Conservation (phyloP, 2,797 vertebrate species). For the Falco columbarius region DNA sequence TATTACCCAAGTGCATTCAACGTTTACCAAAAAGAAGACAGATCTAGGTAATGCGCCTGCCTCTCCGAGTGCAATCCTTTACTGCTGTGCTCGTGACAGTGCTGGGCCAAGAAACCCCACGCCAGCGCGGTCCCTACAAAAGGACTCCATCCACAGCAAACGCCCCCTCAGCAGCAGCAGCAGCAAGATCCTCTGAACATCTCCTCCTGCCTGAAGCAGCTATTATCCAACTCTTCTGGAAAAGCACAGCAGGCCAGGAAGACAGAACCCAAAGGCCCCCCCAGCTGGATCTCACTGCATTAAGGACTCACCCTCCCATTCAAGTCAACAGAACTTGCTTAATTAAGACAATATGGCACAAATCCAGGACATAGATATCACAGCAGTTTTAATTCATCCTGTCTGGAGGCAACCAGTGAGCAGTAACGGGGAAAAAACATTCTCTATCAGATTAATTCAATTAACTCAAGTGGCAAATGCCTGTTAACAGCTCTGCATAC, state of each 20-base stretch:
- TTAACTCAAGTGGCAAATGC: not conserved
- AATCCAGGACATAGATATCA: not conserved
- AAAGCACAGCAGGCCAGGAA: not conserved
- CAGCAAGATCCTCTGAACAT: not conserved
- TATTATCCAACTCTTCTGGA: not conserved
- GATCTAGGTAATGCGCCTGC: not conserved
- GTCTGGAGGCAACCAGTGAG: not conserved
- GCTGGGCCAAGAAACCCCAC: not conserved
- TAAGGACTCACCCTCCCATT: not conserved
- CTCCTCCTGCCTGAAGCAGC: not conserved
- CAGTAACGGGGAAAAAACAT: not conserved
- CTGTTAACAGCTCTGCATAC: not conserved
- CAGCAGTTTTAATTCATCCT: not conserved
- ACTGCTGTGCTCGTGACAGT: not conserved
- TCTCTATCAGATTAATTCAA: not conserved
- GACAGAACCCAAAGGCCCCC: not conserved
- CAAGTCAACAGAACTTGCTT: not conserved
- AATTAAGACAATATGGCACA: not conserved
- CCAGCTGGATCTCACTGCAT: not conserved
- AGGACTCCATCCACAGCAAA: not conserved
- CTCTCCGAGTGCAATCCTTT: rapidly evolving
- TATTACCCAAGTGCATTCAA: not conserved
- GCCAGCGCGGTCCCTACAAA: not conserved
- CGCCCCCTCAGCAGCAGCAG: not conserved
- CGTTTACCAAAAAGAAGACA: not conserved